These are phyloP conservation scores for Nyctereutes procyonoides DNA, from an alignment of 2,113 vertebrate species.

Conservation along the genomic window DNA sequence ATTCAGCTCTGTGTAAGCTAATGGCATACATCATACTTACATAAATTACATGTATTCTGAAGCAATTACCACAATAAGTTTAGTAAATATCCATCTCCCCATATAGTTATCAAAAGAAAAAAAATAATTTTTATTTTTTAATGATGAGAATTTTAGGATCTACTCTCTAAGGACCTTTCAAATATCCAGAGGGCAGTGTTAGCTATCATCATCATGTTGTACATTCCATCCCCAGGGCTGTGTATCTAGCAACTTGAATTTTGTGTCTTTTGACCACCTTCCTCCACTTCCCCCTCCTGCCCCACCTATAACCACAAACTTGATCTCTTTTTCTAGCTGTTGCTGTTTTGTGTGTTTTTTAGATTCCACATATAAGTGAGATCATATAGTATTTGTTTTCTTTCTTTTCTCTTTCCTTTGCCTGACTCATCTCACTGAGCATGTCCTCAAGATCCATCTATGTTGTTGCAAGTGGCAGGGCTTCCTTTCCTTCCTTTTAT, in stretches of 20 bases:
- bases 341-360: not conserved
- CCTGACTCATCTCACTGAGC: not conserved
- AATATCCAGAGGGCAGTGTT: not conserved
- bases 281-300: not conserved
- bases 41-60: not conserved
- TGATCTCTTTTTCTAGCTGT: not conserved
- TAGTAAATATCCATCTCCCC: not conserved
- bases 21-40: accelerated
- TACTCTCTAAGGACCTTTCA: not conserved
- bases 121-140: not conserved
- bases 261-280: not conserved
- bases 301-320: not conserved
- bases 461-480: not conserved
- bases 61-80: not conserved
- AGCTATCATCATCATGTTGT: not conserved
- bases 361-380: not conserved
- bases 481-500: not conserved
- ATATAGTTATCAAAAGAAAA: not conserved
- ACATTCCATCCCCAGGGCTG: not conserved
- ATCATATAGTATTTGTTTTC: not conserved
- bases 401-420: not conserved
- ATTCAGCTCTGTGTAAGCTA: not conserved
- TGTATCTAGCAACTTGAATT: not conserved
- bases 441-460: not conserved
- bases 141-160: not conserved